Evolutionary conservation across 2,113 vertebrate species (phyloP), one percentile per base, ranked within the genome.

Genomic region (Dasyurus viverrinus): DNA sequence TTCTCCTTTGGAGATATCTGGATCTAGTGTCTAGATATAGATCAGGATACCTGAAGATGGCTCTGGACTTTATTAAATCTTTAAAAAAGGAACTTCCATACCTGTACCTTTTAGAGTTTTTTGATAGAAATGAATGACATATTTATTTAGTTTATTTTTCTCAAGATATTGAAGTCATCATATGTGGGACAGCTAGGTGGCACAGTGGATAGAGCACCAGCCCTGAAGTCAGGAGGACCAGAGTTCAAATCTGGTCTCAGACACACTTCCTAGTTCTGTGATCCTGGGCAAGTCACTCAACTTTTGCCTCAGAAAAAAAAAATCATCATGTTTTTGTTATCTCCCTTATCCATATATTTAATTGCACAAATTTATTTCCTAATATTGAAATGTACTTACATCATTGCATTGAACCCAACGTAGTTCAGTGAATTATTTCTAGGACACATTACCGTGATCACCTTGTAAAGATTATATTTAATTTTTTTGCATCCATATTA

Each of bases 291-390:
- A 48, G 47, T 48, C 47, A 48, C 47, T 48, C 47, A 48, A 48
- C 47, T 48, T 48, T 48, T 48, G 5, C 5, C 47, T 48, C 47
- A 48, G 47, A 2, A 2, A 48, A 48, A 48, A 48, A 48, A 48
- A 48, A 48, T 2, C 2, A 48, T 48, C 47, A 48, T 48, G 60
- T 53, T 84, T 89, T 50, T 91, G 48, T 94, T 54, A 53, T 91
- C 91, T 94, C 68, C 9, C 25, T 46, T 91, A 26, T 92, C 89
- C 89, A 47, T 92, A 89, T 52, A 46, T 7, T 91, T 0, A 55
- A 54, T 95, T 95, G 91, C 4, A 54, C 50, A 54, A 25, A 60
- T 47, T 60, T 60, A 93, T 94, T 92, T 94, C 95, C 23, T 89
- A 76, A 50, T 94, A 36, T 94, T 94, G 48, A 76, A 55, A 25